These are phyloP conservation scores for Arizona elegans DNA, from an alignment of 2,113 vertebrate genomes.

Conservation along the genomic window DNA sequence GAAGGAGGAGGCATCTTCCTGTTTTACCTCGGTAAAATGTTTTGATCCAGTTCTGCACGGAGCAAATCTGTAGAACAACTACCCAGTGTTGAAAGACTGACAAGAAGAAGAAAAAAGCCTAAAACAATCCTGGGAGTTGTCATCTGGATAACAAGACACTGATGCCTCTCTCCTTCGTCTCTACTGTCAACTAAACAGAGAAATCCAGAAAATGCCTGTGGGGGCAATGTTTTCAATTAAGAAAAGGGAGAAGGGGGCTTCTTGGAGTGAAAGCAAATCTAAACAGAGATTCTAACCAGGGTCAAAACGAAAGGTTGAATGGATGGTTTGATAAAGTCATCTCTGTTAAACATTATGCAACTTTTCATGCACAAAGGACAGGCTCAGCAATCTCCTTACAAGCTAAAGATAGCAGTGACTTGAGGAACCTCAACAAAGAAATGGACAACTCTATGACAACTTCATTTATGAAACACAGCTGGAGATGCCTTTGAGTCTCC, in stretches of 20 bases:
- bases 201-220: not conserved
- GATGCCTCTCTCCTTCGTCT: conserved; percentile 7
- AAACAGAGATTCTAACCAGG: conserved; percentile 15
- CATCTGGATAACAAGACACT: not conserved
- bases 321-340: not conserved
- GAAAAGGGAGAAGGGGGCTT: conserved; percentile 23
- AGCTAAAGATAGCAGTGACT: conserved; percentile 22
- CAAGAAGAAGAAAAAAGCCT: not conserved
- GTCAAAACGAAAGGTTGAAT: not conserved
- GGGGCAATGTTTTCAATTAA: conserved; percentile 34
- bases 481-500: no score
- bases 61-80: not conserved
- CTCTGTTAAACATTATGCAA: not conserved
- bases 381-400: conserved; percentile 43
- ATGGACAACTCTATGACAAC: no score
- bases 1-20: not conserved
- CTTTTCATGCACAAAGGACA: conserved; percentile 40
- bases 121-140: conserved; percentile 10
- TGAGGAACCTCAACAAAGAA: no score
- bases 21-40: not conserved
- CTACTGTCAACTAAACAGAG: conserved; percentile 17
- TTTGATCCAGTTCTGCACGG: not conserved
- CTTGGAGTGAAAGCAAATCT: not conserved
- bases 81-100: not conserved
- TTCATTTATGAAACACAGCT: no score